Evolutionary conservation across 2,113 vertebrate genomes (phyloP).

Genomic region (Odocoileus hemionus): DNA sequence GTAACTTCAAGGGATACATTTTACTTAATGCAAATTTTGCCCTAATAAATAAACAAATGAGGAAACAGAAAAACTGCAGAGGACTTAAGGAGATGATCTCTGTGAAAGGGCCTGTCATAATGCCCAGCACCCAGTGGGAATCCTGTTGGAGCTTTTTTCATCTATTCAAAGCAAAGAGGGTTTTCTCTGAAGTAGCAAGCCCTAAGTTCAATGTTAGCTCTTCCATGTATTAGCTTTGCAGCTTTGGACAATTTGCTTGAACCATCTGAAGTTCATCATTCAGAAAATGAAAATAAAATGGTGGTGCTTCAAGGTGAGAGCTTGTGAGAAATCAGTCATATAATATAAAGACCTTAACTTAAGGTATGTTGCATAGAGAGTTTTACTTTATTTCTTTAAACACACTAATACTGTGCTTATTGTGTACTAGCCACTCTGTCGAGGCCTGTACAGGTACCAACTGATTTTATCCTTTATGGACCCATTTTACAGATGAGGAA

Average conservation of each 20-base stretch:
- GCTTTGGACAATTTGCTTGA: neutral
- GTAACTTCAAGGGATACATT: neutral
- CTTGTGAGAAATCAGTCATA: neutral
- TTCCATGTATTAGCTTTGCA: neutral
- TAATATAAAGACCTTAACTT: neutral
- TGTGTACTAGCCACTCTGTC: neutral
- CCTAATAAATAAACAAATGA: neutral
- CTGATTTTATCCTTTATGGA: neutral
- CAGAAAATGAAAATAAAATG: neutral
- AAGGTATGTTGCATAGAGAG: rapidly evolving
- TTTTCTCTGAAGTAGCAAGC: neutral
- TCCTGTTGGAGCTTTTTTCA: neutral
- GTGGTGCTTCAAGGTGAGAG: neutral
- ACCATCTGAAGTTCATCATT: neutral
- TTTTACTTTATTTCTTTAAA: neutral
- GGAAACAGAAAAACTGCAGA: neutral
- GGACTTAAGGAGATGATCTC: neutral
- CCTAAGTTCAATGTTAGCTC: neutral
- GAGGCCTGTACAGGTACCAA: rapidly evolving
- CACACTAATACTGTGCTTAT: rapidly evolving
- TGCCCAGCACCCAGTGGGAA: too few relatives aligned
- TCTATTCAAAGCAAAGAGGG: neutral
- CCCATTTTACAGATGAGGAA: neutral
- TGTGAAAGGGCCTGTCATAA: rapidly evolving
- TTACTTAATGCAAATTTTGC: neutral